A percentile compares a stretch with the other conserved stretches of the same genome.
phyloP scores from a whole-genome alignment of 2,113 vertebrate genomes.

The Lutjanus erythropterus region DNA sequence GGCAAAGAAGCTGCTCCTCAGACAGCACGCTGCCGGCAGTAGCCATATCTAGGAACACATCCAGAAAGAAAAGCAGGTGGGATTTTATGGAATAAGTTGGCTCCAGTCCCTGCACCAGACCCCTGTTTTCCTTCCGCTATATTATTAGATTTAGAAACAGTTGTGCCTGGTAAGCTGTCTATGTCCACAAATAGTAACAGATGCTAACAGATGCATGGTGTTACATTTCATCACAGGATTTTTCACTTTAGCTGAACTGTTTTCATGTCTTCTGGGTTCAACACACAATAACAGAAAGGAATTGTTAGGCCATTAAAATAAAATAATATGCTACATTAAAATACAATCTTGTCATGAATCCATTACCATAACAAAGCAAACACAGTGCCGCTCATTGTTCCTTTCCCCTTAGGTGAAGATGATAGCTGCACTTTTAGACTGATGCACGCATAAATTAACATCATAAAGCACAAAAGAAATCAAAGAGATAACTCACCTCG shows the following conservation, averaged over 20 bases:
- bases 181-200: slow-evolving; percentile 60
- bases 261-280: slow-evolving; percentile 4
- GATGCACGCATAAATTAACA: slow-evolving; percentile 22
- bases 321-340: slow-evolving; percentile 4
- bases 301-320: background rate
- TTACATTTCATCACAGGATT: slow-evolving; percentile 55
- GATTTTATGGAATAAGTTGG: slow-evolving; percentile 41
- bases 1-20: slow-evolving; percentile 77
- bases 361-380: slow-evolving; percentile 35
- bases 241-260: slow-evolving; percentile 26
- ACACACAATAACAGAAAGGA: background rate
- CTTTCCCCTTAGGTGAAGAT: background rate
- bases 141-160: slow-evolving; percentile 35
- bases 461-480: slow-evolving; percentile 24
- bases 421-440: slow-evolving; percentile 7
- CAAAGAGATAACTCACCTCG: slow-evolving; percentile 65
- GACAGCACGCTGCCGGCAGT: slow-evolving; percentile 60
- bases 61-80: slow-evolving; percentile 62
- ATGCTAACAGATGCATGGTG: slow-evolving; percentile 56
- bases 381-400: background rate
- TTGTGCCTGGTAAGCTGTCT: slow-evolving; percentile 37
- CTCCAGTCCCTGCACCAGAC: background rate
- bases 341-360: background rate
- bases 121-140: slow-evolving; percentile 21
- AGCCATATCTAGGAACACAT: slow-evolving; percentile 75